Evolutionary conservation across 64 coral and sea anemone species (phyloP).

Genomic region (Platygyra sinensis): DNA sequence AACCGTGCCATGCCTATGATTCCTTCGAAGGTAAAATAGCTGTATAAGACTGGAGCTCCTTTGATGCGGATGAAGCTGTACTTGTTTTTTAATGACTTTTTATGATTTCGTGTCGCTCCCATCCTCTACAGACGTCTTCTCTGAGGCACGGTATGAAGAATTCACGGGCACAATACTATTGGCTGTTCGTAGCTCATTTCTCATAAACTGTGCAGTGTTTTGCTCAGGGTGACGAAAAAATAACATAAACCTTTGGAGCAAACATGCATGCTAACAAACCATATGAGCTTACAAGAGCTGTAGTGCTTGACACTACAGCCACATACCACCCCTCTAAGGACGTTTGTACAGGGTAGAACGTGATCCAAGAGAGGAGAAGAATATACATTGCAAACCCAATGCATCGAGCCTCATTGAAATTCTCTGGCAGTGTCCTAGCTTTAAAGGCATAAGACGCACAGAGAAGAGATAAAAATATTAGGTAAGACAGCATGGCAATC

Average conservation of each 20-base stretch:
- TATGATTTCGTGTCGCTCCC: too few relatives aligned
- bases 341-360: slow-evolving; percentile 60
- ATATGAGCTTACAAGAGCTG: slow-evolving; percentile 67
- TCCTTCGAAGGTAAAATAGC: too few relatives aligned
- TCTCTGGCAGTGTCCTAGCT: slow-evolving; percentile 68
- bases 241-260: slow-evolving; percentile 49
- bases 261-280: slow-evolving; percentile 66
- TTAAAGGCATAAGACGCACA: slow-evolving; percentile 77
- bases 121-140: not conserved
- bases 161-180: slow-evolving; percentile 6
- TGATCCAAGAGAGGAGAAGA: slow-evolving; percentile 62
- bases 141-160: not conserved
- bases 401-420: slow-evolving; percentile 73
- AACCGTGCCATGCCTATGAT: too few relatives aligned
- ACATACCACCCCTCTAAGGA: slow-evolving; percentile 75
- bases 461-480: slow-evolving; percentile 46
- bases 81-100: too few relatives aligned
- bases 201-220: slow-evolving; percentile 51
- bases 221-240: slow-evolving; percentile 60
- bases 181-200: slow-evolving; percentile 27
- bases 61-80: too few relatives aligned
- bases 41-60: too few relatives aligned
- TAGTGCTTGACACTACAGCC: slow-evolving; percentile 58
- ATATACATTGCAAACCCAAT: slow-evolving; percentile 80
- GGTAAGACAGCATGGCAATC: slow-evolving; percentile 50